Evolutionary conservation across 2,797 vertebrate species (phyloP), one percentile per base, ranked within the genome.

Genomic region (Megaceryle alcyon): DNA sequence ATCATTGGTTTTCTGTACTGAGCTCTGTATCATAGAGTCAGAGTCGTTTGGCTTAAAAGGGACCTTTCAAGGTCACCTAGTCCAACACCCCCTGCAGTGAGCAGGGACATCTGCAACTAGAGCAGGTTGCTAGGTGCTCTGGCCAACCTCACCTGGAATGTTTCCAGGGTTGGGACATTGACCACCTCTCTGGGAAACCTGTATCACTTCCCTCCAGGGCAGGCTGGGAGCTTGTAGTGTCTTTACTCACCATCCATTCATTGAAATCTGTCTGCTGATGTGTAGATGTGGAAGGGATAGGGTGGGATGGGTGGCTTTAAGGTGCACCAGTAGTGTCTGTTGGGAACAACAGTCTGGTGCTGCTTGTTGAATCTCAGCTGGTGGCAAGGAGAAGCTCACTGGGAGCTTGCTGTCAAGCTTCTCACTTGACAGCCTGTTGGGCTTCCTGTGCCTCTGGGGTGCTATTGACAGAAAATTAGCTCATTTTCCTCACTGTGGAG

Each of bases 311-410:
- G 39, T 13, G 21, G 43, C 48, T 56, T 18, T 18, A 3, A n/a
- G 31, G 22, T 26, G 17, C 31, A 3, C 0, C 0, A 5, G n/a
- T 57, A 18, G 7, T 0, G 1, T 39, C 61, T 31, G 15, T 26
- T 48, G 3, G 53, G 68, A 70, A 22, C 2, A 12, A 33, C 12
- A 37, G 6, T 35, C 28, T 73, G 41, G 46, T 65, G 54, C 43
- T 46, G 46, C 46, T 26, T 19, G 8, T 49, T 65, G n/a, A 12
- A 6, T 57, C 33, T 16, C 4, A 7, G 51, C 28, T 25, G 39
- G 18, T 49, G 33, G 22, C 19, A 5, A 21, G n/a, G 39, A 56
- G 63, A 28, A 78, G 41, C 17, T 37, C 41, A 35, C 19, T 49
- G 60, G 44, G 46, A 48, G 22, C 46, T 48, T 48, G 46, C 46